phyloP scores from a whole-genome alignment of 2,888 invertebrate genomes.

The Eremobia ochroleuca region DNA sequence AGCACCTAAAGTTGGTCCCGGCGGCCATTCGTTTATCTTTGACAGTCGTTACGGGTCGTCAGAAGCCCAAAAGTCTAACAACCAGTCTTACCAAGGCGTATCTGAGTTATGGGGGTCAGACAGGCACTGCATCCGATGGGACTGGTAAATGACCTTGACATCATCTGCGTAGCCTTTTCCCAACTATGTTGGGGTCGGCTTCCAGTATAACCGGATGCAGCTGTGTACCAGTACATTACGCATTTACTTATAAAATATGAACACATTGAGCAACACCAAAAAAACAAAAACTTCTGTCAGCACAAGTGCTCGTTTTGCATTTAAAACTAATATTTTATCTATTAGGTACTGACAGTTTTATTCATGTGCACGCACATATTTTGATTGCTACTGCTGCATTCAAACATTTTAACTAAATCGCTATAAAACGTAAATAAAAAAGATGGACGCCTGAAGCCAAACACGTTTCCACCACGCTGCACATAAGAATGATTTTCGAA shows the following conservation, averaged over 20 bases:
- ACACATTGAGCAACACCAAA: conserved; percentile 6
- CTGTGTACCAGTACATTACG: too few relatives aligned
- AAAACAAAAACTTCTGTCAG: conserved; percentile 26
- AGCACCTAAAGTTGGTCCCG: background rate
- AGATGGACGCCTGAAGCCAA: conserved; percentile 16
- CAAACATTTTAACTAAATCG: conserved; percentile 51
- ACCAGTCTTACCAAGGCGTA: too few relatives aligned
- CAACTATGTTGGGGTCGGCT: too few relatives aligned
- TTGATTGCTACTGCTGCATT: conserved; percentile 34
- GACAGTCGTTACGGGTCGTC: background rate
- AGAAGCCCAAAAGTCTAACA: background rate
- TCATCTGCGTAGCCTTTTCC: too few relatives aligned
- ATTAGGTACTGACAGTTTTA: conserved; percentile 49
- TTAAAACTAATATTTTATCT: conserved; percentile 46
- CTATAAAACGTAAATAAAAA: conserved; percentile 35
- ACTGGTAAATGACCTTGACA: too few relatives aligned
- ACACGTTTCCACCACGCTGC: background rate
- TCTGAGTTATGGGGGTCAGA: too few relatives aligned
- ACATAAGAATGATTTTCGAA: background rate
- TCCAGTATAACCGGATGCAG: too few relatives aligned
- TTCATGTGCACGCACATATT: conserved; percentile 48
- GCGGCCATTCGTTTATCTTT: background rate
- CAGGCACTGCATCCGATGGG: too few relatives aligned
- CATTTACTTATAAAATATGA: background rate
- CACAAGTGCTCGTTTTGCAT: conserved; percentile 40